Evolutionary conservation across 1,140 invertebrate species (phyloP).

Genomic region (Cydia strobilella): DNA sequence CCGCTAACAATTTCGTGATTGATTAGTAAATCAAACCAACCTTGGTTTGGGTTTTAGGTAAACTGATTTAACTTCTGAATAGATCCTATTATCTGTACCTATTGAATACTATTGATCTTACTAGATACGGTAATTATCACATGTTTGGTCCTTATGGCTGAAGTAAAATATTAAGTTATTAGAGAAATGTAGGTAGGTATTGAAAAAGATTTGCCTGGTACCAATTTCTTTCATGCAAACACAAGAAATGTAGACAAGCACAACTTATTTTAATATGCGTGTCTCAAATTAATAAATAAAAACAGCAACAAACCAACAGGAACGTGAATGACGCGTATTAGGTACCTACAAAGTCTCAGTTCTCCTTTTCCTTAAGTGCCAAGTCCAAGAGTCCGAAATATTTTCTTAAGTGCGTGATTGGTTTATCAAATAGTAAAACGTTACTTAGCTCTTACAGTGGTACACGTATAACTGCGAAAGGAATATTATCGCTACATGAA

Average conservation of each 20-base stretch:
- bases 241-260: no score
- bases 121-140: no score
- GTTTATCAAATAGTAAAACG: slow-evolving; percentile 17
- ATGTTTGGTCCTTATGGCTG: no score
- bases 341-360: background rate
- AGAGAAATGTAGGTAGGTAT: no score
- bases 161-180: no score
- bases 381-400: background rate
- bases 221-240: no score
- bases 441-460: slow-evolving; percentile 2
- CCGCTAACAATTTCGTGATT: slow-evolving; percentile 4
- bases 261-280: no score
- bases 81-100: background rate
- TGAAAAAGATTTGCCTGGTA: no score
- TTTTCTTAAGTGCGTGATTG: slow-evolving; percentile 26
- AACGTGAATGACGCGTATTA: background rate
- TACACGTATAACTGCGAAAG: slow-evolving; percentile 2
- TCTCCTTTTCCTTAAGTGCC: background rate
- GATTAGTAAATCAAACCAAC: background rate
- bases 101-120: no score
- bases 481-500: slow-evolving; percentile 23
- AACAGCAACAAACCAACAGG: no score
- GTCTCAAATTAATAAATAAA: no score
- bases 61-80: slow-evolving; percentile 5
- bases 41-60: background rate